Percentiles rank a stretch among this genome's conserved stretches.
Evolutionary conservation across 2,888 invertebrate species (phyloP).

Genomic region (Drosophila mulleri): DNA sequence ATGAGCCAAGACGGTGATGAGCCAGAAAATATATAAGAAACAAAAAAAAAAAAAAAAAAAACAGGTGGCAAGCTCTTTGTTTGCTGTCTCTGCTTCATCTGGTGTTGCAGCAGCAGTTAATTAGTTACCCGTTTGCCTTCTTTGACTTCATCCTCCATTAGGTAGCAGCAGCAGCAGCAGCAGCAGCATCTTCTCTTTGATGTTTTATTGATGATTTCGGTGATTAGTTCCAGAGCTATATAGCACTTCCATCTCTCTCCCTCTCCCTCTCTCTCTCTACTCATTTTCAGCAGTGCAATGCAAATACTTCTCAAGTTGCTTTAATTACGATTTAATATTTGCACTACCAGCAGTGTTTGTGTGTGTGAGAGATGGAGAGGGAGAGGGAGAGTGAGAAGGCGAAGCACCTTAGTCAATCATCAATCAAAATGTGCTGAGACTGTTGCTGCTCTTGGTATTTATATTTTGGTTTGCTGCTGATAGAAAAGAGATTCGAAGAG

Average conservation of each 20-base stretch:
- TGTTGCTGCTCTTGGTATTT: background rate
- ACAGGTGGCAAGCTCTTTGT: slow-evolving; percentile 47
- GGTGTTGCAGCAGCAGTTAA: slow-evolving; percentile 34
- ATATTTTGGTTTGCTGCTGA: background rate
- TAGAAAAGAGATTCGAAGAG: background rate
- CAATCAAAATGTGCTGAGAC: slow-evolving; percentile 2
- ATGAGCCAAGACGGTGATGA: slow-evolving; percentile 34
- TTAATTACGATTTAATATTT: slow-evolving; percentile 60
- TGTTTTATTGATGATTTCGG: slow-evolving; percentile 72
- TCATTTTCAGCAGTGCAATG: slow-evolving; percentile 15
- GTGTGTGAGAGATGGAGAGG: background rate
- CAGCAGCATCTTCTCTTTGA: slow-evolving; percentile 53
- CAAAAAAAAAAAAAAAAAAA: slow-evolving; percentile 16
- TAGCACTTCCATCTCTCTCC: background rate
- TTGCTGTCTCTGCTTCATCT: slow-evolving; percentile 8
- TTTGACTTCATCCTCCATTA: slow-evolving; percentile 18
- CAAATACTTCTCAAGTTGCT: slow-evolving; percentile 43
- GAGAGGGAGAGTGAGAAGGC: background rate
- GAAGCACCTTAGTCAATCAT: background rate
- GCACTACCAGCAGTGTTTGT: slow-evolving; percentile 11
- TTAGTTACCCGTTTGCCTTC: slow-evolving; percentile 44
- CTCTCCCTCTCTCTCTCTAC: background rate
- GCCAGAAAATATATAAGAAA: slow-evolving; percentile 11
- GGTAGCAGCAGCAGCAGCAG: slow-evolving; percentile 1
- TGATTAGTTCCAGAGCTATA: slow-evolving; percentile 52